Percentiles rank a stretch among this genome's conserved stretches.
phyloP scores from a whole-genome alignment of 2,888 invertebrate species.

The Scelioninae gen. 1 region DNA sequence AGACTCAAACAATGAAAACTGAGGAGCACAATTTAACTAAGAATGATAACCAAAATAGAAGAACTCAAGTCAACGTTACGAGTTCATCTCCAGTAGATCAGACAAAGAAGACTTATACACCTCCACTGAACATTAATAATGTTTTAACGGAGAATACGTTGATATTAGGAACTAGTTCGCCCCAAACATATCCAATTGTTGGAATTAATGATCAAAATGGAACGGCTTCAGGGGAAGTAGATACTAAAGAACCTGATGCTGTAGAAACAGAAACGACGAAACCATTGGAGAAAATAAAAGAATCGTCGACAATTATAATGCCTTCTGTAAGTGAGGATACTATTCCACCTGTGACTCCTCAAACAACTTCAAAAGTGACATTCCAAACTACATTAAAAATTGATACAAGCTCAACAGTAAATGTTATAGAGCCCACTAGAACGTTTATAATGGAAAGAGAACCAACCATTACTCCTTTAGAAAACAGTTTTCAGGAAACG shows the following conservation, averaged over 20 bases:
- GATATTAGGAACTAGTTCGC: conserved; percentile 75
- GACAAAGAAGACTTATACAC: conserved; percentile 77
- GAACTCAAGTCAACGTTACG: conserved; percentile 39
- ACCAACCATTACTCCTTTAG: conserved; percentile 72
- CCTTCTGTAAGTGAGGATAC: conserved; percentile 9
- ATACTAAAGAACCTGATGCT: conserved; percentile 3
- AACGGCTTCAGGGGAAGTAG: conserved; percentile 13
- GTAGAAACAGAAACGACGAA: not conserved
- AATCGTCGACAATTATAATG: not conserved
- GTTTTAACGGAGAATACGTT: conserved; percentile 76
- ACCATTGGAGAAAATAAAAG: conserved; percentile 5
- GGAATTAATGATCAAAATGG: conserved; percentile 71
- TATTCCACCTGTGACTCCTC: conserved; percentile 43
- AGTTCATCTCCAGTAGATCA: conserved; percentile 45
- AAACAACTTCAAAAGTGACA: conserved; percentile 63
- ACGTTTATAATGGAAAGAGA: conserved; percentile 71
- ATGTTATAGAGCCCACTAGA: conserved; percentile 79
- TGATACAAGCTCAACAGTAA: conserved; percentile 81
- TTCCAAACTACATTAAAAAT: conserved; percentile 78
- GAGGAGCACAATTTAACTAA: conserved; percentile 54
- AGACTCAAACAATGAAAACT: conserved; percentile 43
- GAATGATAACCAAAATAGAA: conserved; percentile 53
- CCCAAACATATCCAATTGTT: conserved; percentile 75
- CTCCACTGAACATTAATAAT: conserved; percentile 78
- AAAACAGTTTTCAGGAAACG: conserved; percentile 58